A percentile compares a stretch with the other conserved stretches of the same genome.
Conservation (phyloP, 2,888 invertebrate species). For the Colletes collaris region DNA sequence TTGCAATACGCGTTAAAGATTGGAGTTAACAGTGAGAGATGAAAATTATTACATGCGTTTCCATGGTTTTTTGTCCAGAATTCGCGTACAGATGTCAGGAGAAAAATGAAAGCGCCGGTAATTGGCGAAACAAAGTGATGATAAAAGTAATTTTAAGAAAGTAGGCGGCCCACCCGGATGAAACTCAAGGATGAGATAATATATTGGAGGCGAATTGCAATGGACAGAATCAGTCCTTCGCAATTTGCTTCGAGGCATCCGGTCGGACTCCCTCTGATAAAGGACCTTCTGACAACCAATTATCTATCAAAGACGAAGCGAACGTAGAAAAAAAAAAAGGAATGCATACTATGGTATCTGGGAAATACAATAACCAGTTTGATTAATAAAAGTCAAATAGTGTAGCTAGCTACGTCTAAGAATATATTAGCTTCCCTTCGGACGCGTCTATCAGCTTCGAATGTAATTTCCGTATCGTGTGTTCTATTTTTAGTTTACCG, state of each 20-base stretch:
- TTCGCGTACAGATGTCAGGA: conserved; percentile 4
- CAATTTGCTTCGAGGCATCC: conserved; percentile 71
- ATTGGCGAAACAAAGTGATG: conserved; percentile 67
- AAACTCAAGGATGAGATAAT: conserved; percentile 68
- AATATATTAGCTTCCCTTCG: conserved; percentile 32
- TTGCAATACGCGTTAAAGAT: no score
- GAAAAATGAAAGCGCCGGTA: conserved; percentile 56
- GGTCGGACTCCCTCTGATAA: conserved; percentile 42
- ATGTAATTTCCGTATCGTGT: conserved; percentile 20
- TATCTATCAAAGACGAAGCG: conserved; percentile 62
- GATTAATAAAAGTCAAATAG: conserved; percentile 54
- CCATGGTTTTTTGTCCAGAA: background rate
- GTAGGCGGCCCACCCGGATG: conserved; percentile 46
- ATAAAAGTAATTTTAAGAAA: conserved; percentile 72
- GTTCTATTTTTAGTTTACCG: background rate
- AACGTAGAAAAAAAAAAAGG: conserved; percentile 37
- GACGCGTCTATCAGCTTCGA: conserved; percentile 5
- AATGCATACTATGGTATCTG: conserved; percentile 28
- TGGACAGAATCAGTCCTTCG: conserved; percentile 74
- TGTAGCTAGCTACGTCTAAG: conserved; percentile 16
- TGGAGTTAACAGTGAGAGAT: no score
- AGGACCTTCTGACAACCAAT: conserved; percentile 72
- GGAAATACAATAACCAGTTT: conserved; percentile 27
- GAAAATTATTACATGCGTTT: no score
- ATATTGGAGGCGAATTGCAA: conserved; percentile 76